Base-by-base conservation (phyloP, 2,797 vertebrate genomes). In the Mastacembelus armatus region DNA sequence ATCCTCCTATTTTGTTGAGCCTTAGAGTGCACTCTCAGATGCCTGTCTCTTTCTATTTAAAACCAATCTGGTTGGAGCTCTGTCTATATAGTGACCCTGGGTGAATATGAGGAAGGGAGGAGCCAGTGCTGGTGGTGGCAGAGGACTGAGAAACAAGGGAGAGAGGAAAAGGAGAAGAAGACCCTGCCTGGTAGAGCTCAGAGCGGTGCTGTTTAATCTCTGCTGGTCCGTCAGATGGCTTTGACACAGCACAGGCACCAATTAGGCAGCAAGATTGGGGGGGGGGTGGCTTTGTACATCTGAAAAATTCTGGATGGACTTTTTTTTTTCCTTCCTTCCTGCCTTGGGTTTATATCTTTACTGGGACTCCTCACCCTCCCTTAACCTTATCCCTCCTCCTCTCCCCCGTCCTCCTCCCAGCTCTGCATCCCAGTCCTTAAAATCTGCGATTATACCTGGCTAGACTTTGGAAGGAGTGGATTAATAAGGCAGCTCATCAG, bases 201-300 rank as follows among this genome's bases (percentile, higher is more conserved):
- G 49, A 77, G 50, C 26, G 21, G 39, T 74, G 47, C 71, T 69
- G 77, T 81, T 83, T 84, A 85, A 93, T 91, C 87, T 91, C 83
- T 19, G 33, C 67, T 64, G 59, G 65, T 74, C 54, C 18, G 60
- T 92, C 90, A 87, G 88, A 91, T 90, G 86, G 89, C 77, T 89
- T 81, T 87, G 91, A 86, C 87, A 74, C 88, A 89, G 71, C 80
- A 40, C 78, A 88, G 85, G 62, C 79, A 75, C 73, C 84, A 89
- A 89, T 91, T 89, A 92, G 82, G 56, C 74, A 59, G 43, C 50
- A 5, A 81, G 88, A 92, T 93, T 93, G 91, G 81, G 84, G 65
- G 62, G 70, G 91, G 81, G 84, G 65, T 62, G 70, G 72, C 75
- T 90, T 88, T 89, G 85, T 83, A 78, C 79, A 81, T 86, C 77